Base-by-base conservation (phyloP, 2,113 vertebrate genomes). In the Taxidea taxus region DNA sequence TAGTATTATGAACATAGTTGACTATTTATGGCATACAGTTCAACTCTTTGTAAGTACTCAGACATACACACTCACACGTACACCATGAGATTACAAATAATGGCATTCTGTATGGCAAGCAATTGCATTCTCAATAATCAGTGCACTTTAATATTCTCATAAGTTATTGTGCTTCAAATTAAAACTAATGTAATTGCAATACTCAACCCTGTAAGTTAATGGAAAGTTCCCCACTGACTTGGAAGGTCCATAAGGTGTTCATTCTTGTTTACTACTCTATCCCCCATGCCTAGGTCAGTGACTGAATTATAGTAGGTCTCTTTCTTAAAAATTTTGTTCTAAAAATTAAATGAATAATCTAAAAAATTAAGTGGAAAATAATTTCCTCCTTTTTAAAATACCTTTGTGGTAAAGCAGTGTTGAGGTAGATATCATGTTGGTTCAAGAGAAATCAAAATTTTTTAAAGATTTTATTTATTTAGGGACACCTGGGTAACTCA, bases 61-160 rank as follows among this genome's bases (percentile, higher is more conserved):
- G 16, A 72, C 3, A 80, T 6, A 27, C 7, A 18, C 27, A 74
- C 42, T 47, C 12, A 54, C 7, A 27, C 7, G 47, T 2, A 68
- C 3, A 58, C 16, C 0, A 25, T n/a, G 62, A 87, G 31, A 47
- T 56, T 88, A 56, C 54, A 91, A 82, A 86, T 74, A 83, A 83
- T 66, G 42, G 23, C 20, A 93, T 90, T 77, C 0, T 6, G 3
- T 47, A 29, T 44, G 18, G 3, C 15, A 66, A 77, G 14, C 16
- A 78, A 87, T 91, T 83, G 82, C 7, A n/a, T 84, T 83, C 47
- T 82, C 34, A 95, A 93, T 94, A 88, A 82, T 90, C 29, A 75
- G 27, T 49, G 14, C 23, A 34, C 31, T 93, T 86, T 94, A 86
- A 84, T 77, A 97, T 77, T 51, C 42, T 75, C 62, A 20, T 18